Evolutionary conservation across 2,888 invertebrate species (phyloP).

Genomic region (Drepanosiphum platanoidis): DNA sequence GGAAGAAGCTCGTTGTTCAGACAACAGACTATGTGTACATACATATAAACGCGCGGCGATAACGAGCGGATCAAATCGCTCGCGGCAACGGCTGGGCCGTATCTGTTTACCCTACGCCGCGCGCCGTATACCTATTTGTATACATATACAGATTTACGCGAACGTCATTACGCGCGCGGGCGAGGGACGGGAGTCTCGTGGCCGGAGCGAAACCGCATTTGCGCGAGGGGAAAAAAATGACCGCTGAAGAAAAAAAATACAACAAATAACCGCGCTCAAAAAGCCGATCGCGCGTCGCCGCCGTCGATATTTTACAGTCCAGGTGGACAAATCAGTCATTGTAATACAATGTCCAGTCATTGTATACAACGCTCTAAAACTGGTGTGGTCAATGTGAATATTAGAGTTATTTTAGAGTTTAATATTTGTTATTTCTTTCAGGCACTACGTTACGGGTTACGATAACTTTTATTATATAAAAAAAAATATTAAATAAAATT

Average conservation of each 20-base stretch:
- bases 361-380: no score
- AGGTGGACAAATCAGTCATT: no score
- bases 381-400: no score
- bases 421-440: no score
- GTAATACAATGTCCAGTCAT: no score
- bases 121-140: neutral
- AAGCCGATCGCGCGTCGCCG: no score
- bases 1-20: neutral
- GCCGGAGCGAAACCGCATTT: neutral
- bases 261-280: neutral
- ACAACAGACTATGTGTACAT: neutral
- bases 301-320: no score
- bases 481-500: no score
- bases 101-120: neutral
- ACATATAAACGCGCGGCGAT: neutral
- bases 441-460: no score
- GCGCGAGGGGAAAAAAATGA: neutral
- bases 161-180: neutral
- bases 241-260: no score
- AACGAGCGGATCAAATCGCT: conserved; percentile 10
- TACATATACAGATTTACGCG: neutral
- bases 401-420: no score
- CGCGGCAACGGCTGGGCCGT: neutral
- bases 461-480: no score
- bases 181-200: neutral